Evolutionary conservation across 1,140 invertebrate genomes (phyloP).

Genomic region (Achroia grisella): DNA sequence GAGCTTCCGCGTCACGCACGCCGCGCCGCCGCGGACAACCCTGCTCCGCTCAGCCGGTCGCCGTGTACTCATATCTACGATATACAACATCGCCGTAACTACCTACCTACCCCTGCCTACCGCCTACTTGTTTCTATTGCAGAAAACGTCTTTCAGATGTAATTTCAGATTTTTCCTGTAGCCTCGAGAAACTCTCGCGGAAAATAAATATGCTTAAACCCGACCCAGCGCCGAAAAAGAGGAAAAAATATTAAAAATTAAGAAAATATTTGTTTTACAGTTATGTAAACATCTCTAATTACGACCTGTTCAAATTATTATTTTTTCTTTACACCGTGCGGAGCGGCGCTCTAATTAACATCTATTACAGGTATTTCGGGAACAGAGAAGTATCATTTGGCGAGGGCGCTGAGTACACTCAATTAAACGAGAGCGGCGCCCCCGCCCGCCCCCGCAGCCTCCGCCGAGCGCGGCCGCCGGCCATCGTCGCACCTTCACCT

Average conservation of each 20-base stretch:
- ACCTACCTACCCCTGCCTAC: neutral
- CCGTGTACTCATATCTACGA: neutral
- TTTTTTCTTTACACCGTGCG: slow-evolving; percentile 59
- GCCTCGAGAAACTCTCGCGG: slow-evolving; percentile 40
- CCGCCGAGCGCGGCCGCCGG: slow-evolving; percentile 1
- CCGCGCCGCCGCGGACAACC: no score
- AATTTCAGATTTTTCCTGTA: slow-evolving; percentile 54
- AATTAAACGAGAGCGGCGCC: slow-evolving; percentile 52
- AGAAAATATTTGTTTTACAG: slow-evolving; percentile 70
- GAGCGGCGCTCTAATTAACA: slow-evolving; percentile 62
- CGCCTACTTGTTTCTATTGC: neutral
- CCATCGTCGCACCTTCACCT: no score
- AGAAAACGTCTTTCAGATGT: slow-evolving; percentile 31
- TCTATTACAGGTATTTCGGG: slow-evolving; percentile 67
- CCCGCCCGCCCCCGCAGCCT: slow-evolving; percentile 19
- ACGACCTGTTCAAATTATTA: slow-evolving; percentile 69
- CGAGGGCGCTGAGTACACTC: slow-evolving; percentile 62
- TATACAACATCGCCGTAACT: neutral
- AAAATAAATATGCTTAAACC: slow-evolving; percentile 70
- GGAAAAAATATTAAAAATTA: slow-evolving; percentile 69
- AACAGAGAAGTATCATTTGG: slow-evolving; percentile 62
- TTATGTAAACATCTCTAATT: slow-evolving; percentile 72
- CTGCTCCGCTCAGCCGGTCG: no score
- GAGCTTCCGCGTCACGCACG: no score
- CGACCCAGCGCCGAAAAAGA: slow-evolving; percentile 43